Percentiles rank a stretch among this genome's conserved stretches.
Evolutionary conservation across 2,888 invertebrate species (phyloP).

Genomic region (Calliscelio sp.): DNA sequence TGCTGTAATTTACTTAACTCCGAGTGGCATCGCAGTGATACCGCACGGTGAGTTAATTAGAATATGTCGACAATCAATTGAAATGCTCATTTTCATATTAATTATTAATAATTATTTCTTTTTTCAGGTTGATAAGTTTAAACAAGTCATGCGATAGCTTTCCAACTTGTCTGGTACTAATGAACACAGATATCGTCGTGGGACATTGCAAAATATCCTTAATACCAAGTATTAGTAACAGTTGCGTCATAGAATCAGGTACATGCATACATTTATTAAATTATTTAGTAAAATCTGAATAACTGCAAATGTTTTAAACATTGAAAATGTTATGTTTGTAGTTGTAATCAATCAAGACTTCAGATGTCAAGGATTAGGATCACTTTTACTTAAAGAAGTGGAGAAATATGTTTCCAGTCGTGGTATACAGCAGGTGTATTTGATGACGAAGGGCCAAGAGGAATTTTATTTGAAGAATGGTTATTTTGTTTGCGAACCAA

Average conservation of each 20-base stretch:
- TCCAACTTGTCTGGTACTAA: constrained; percentile 90
- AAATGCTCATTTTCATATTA: too few relatives aligned
- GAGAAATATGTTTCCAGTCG: constrained; percentile 90
- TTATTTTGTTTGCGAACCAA: constrained; percentile 89
- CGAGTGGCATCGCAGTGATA: constrained; percentile 95
- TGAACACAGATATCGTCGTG: constrained; percentile 88
- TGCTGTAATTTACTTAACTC: constrained; percentile 93
- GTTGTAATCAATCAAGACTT: constrained; percentile 91
- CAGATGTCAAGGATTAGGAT: constrained; percentile 92
- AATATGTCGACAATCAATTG: too few relatives aligned
- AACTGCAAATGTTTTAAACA: too few relatives aligned
- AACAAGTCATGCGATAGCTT: constrained; percentile 90
- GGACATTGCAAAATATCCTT: constrained; percentile 93
- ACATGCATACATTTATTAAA: constrained; percentile 59
- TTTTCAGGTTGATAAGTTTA: constrained; percentile 89
- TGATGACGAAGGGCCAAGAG: constrained; percentile 92
- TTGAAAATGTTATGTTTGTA: too few relatives aligned
- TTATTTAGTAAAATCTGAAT: not conserved
- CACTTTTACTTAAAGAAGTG: constrained; percentile 90
- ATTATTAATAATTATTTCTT: too few relatives aligned
- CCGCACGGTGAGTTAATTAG: constrained; percentile 88
- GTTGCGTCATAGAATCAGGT: constrained; percentile 92
- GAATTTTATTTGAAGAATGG: constrained; percentile 92
- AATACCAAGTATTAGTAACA: constrained; percentile 90
- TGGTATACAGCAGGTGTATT: constrained; percentile 89